phyloP scores from a whole-genome alignment of 2,888 invertebrate species.

The Campoletis raptor region DNA sequence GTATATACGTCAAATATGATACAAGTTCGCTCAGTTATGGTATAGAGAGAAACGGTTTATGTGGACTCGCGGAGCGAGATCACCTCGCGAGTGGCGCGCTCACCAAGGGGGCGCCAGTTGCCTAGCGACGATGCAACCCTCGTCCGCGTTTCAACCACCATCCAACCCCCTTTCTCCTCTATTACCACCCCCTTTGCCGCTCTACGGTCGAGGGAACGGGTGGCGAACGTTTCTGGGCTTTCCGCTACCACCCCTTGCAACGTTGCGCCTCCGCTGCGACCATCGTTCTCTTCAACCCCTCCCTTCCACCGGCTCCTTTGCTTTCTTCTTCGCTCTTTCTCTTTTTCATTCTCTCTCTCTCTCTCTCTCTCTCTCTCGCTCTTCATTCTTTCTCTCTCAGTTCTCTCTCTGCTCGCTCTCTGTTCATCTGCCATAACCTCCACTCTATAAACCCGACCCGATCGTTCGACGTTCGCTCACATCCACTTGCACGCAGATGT shows the following conservation, averaged over 20 bases:
- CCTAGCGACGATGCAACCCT: constrained; percentile 76
- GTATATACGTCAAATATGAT: background rate
- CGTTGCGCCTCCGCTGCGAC: constrained; percentile 26
- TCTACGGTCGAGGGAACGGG: constrained; percentile 57
- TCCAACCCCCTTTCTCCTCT: constrained; percentile 70
- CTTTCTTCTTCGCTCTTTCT: constrained; percentile 25
- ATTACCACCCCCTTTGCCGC: constrained; percentile 66
- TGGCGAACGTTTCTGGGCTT: constrained; percentile 65
- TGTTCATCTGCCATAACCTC: constrained; percentile 33
- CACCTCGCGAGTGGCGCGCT: constrained; percentile 59
- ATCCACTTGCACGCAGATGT: constrained; percentile 71
- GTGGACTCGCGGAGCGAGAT: constrained; percentile 54
- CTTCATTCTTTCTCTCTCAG: constrained; percentile 6
- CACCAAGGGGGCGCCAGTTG: constrained; percentile 78
- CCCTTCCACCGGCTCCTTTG: constrained; percentile 11
- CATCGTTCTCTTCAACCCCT: constrained; percentile 18
- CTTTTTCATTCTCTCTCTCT: constrained; percentile 26
- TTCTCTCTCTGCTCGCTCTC: background rate
- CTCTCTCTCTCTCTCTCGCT: constrained; percentile 33
- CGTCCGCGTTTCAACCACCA: constrained; percentile 65
- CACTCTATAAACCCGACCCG: constrained; percentile 43
- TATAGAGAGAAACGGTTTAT: constrained; percentile 23
- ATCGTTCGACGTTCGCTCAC: constrained; percentile 66
- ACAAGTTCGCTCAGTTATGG: constrained; percentile 44
- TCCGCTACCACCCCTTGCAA: constrained; percentile 54